phyloP scores from a whole-genome alignment of 2,797 vertebrate genomes.

The Cercopithecus mitis region DNA sequence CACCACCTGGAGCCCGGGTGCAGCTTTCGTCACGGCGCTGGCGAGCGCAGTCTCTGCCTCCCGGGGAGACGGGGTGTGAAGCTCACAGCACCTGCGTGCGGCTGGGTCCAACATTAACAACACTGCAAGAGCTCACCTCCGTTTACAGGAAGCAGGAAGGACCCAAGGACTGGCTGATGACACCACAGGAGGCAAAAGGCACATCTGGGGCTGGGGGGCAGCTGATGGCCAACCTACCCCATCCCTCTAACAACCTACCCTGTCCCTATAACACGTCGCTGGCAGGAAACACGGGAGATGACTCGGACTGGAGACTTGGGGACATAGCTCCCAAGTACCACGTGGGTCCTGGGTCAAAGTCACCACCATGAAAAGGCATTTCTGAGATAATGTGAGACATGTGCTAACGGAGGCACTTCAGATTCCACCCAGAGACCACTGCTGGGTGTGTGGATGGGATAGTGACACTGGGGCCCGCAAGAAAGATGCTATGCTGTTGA shows the following conservation, averaged over 20 bases:
- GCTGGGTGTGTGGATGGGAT: rapidly evolving
- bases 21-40: rapidly evolving
- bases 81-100: rapidly evolving
- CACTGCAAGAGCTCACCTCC: rapidly evolving
- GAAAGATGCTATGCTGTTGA: neutral
- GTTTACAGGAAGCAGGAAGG: neutral
- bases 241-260: neutral
- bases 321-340: neutral
- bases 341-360: neutral
- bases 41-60: neutral
- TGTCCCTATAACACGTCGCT: rapidly evolving
- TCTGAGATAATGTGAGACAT: rapidly evolving
- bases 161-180: rapidly evolving
- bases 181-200: neutral
- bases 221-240: rapidly evolving
- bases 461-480: rapidly evolving
- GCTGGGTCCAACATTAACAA: rapidly evolving
- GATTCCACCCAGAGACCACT: neutral
- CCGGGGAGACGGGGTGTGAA: rapidly evolving
- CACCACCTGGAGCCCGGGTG: rapidly evolving
- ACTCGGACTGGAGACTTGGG: neutral
- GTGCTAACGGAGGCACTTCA: neutral
- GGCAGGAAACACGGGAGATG: neutral
- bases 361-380: rapidly evolving
- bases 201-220: rapidly evolving